A percentile compares a stretch with the other conserved stretches of the same genome.
Conservation (phyloP, 2,888 invertebrate genomes). For the Mystacides longicornis region DNA sequence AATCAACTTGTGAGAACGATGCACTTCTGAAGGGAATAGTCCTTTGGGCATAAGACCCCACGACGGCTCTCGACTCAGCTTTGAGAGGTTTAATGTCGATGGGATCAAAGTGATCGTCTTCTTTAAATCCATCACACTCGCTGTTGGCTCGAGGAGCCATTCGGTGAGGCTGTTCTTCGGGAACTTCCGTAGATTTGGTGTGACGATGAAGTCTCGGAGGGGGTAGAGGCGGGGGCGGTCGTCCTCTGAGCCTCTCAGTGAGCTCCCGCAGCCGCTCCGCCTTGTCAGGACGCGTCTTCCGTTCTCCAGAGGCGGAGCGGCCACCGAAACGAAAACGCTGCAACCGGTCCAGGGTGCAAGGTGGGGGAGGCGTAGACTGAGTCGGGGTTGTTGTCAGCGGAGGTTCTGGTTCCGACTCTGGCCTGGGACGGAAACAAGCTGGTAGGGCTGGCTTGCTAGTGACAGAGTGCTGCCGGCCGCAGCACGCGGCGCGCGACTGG, state of each 20-base stretch:
- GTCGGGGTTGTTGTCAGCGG: conserved; percentile 25
- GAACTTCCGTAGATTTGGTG: conserved; percentile 49
- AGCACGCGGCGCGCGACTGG: conserved; percentile 40
- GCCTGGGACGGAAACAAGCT: conserved; percentile 50
- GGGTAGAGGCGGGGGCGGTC: conserved; percentile 34
- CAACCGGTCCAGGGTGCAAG: conserved; percentile 67
- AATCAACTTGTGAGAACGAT: conserved; percentile 83
- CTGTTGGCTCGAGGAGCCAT: conserved; percentile 35
- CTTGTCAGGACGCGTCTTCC: conserved; percentile 34
- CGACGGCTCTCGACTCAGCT: conserved; percentile 52
- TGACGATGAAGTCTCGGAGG: conserved; percentile 41
- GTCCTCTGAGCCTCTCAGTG: conserved; percentile 69
- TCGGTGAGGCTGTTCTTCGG: conserved; percentile 48
- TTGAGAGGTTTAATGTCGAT: conserved; percentile 48
- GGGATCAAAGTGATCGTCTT: conserved; percentile 38
- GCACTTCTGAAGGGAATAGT: conserved; percentile 74
- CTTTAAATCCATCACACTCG: conserved; percentile 15
- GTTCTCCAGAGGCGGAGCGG: conserved; percentile 46
- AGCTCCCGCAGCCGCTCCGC: conserved; percentile 61
- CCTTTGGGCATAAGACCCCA: conserved; percentile 56
- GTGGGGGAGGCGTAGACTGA: conserved; percentile 48
- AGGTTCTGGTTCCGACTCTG: conserved; percentile 33
- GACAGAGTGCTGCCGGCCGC: conserved; percentile 28
- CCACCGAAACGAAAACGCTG: conserved; percentile 70
- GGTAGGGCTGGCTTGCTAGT: conserved; percentile 43